phyloP scores from a whole-genome alignment of 2,888 invertebrate genomes.

The Callosobruchus maculatus region DNA sequence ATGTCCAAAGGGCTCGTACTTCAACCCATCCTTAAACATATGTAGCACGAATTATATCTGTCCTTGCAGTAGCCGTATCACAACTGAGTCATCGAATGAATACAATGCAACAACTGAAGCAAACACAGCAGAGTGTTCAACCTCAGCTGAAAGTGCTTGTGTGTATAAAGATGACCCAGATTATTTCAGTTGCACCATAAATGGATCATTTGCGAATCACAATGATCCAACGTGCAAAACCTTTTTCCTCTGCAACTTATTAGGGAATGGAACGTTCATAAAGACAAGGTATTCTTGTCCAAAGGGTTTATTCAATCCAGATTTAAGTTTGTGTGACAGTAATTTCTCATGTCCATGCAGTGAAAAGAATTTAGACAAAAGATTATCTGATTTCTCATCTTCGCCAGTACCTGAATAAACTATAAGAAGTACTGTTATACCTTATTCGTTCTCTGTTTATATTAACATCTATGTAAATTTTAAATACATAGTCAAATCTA shows the following conservation, averaged over 20 bases:
- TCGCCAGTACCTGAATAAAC: no score
- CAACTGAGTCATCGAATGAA: no score
- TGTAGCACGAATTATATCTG: slow-evolving; percentile 17
- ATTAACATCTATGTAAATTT: no score
- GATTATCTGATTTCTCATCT: no score
- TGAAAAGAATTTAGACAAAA: no score
- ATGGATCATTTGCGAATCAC: slow-evolving; percentile 48
- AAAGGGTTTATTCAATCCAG: slow-evolving; percentile 44
- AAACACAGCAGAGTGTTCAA: neutral
- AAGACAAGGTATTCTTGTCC: slow-evolving; percentile 28
- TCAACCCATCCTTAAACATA: slow-evolving; percentile 21
- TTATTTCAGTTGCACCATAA: slow-evolving; percentile 30
- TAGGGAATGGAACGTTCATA: slow-evolving; percentile 32
- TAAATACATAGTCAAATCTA: no score
- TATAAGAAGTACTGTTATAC: no score
- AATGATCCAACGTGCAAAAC: slow-evolving; percentile 37
- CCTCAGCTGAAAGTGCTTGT: neutral
- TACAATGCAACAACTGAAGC: neutral
- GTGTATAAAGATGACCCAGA: slow-evolving; percentile 3
- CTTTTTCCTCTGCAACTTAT: slow-evolving; percentile 28
- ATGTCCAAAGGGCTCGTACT: slow-evolving; percentile 26
- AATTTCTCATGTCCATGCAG: slow-evolving; percentile 43
- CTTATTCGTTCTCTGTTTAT: no score
- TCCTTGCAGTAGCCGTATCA: neutral
- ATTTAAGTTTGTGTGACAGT: slow-evolving; percentile 42